A percentile compares a stretch with the other conserved stretches of the same genome.
Evolutionary conservation across 2,888 invertebrate genomes (phyloP).

Genomic region (Xanthorhoe designata): DNA sequence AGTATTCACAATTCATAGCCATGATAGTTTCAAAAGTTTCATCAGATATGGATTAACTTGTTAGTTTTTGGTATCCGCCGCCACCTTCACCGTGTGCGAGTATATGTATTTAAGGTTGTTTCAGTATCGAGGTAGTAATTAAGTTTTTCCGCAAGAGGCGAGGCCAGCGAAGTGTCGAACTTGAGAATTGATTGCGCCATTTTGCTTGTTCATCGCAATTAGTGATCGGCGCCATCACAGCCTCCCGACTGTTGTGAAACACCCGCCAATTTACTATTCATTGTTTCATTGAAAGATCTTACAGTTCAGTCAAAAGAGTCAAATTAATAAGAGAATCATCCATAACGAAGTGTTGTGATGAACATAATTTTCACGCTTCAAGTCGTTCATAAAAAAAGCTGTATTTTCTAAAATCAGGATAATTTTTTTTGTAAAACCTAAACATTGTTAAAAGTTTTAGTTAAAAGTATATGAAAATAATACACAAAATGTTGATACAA

Average conservation of each 20-base stretch:
- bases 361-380: too few species aligned
- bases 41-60: too few species aligned
- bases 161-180: constrained; percentile 8
- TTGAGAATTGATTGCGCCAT: constrained; percentile 13
- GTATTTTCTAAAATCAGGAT: too few species aligned
- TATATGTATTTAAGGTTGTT: too few species aligned
- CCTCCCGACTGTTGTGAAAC: background rate
- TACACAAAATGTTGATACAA: too few species aligned
- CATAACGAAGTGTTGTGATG: background rate
- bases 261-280: background rate
- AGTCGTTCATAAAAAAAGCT: too few species aligned
- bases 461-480: background rate
- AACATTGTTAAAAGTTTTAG: too few species aligned
- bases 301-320: background rate
- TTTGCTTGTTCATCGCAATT: constrained; percentile 13
- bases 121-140: background rate
- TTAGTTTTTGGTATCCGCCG: too few species aligned
- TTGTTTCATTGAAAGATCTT: background rate
- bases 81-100: too few species aligned
- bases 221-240: constrained; percentile 3
- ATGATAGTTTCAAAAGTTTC: too few species aligned
- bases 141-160: constrained; percentile 3
- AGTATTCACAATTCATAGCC: too few species aligned
- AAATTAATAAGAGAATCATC: background rate
- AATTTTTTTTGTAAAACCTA: too few species aligned